Evolutionary conservation across 2,113 vertebrate species (phyloP), one percentile per base, ranked within the genome.

Genomic region (Pangasianodon hypophthalmus): DNA sequence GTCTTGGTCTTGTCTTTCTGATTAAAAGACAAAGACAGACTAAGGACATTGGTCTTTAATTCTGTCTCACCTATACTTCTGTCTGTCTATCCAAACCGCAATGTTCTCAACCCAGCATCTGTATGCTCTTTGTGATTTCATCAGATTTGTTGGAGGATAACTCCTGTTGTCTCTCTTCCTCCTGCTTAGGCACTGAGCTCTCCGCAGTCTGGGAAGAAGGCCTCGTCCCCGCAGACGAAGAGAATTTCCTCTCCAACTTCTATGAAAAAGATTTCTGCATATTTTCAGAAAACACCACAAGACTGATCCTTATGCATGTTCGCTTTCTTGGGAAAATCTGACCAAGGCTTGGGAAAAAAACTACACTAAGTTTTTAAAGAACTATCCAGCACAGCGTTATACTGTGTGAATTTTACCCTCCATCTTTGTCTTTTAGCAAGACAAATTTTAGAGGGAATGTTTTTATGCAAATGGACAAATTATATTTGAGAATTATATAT

Each of bases 251-350:
- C 96, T n/a, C 96, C 96, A 18, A 93, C 93, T 86, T 96, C 94
- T 91, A 97, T 96, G 95, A 97, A 97, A 95, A 99, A 99, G 94
- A 99, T 99, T 93, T 98, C 97, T 85, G 96, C 95, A 0, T 99
- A 99, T 93, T 99, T 99, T 91, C 95, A 94, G 13, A 97, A 95
- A 93, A 96, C 94, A 81, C 92, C 94, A 85, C 93, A 95, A 84
- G 95, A 96, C 69, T 96, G 93, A 96, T 24, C 11, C 5, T 46
- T 5, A 6, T 54, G 54, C 26, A 41, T 19, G 9, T 32, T 6
- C 21, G n/a, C 19, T 26, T 73, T 58, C 4, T 67, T 32, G 60
- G 62, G 75, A 6, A 73, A n/a, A 37, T 44, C 67, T 64, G 69
- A 79, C 41, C 16, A 77, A 9, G 71, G 44, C 48, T 80, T 26